Evolutionary conservation across 23 tunicate species (phyloP).

Genomic region (Halocynthia aurantium): DNA sequence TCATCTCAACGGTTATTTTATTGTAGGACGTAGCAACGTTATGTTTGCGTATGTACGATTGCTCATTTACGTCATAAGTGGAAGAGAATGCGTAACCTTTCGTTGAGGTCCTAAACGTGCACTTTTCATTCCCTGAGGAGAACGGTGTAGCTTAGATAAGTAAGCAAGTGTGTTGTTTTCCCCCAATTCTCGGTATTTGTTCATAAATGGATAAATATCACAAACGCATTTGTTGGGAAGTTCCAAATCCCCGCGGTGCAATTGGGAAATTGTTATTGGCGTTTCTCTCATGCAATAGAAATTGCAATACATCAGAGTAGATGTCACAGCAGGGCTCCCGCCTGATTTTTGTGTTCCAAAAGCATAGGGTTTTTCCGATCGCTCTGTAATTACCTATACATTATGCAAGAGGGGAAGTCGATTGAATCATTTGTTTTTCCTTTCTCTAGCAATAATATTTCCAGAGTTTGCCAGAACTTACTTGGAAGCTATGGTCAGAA

Average conservation of each 20-base stretch:
- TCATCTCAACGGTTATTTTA: too few relatives aligned
- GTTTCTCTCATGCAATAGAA: not conserved
- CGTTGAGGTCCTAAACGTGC: not conserved
- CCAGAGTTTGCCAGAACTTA: not conserved
- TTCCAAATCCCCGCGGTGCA: conserved; percentile 1
- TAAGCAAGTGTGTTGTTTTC: too few relatives aligned
- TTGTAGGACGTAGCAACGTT: too few relatives aligned
- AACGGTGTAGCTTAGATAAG: not conserved
- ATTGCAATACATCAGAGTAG: not conserved
- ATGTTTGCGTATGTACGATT: not conserved
- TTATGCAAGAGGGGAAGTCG: conserved; percentile 13
- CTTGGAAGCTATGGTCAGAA: not conserved
- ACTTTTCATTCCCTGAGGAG: not conserved
- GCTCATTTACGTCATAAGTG: not conserved
- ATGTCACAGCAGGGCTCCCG: not conserved
- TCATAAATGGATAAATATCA: not conserved
- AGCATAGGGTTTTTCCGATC: conserved; percentile 2
- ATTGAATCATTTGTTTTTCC: not conserved
- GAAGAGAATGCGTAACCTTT: conserved; percentile 11
- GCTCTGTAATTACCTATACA: not conserved
- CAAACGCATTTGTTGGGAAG: not conserved
- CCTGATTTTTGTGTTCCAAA: not conserved
- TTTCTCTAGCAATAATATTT: not conserved
- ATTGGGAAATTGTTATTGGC: not conserved
- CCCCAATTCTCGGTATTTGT: not conserved